Conservation (phyloP, 2,888 invertebrate species). For the Nemurella pictetii region DNA sequence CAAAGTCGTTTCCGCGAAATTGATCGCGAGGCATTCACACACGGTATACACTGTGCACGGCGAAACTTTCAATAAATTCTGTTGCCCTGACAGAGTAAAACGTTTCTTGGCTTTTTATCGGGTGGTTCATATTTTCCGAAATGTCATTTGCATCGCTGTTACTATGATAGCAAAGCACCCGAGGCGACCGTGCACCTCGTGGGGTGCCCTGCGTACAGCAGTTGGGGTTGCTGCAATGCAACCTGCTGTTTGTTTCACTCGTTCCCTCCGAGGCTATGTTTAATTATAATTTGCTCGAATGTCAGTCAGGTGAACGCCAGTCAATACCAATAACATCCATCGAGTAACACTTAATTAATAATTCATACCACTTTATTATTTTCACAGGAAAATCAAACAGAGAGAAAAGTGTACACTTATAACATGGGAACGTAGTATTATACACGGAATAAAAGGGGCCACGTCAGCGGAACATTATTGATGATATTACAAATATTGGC, state of each 20-base stretch:
- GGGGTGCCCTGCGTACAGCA: no score
- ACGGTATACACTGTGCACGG: no score
- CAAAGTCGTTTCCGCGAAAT: no score
- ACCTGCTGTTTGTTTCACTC: background rate
- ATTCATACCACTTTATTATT: background rate
- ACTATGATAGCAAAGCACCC: background rate
- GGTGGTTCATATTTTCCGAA: background rate
- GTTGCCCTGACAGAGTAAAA: background rate
- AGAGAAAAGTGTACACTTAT: background rate
- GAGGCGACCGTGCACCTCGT: no score
- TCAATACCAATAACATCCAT: no score
- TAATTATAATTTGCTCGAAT: background rate
- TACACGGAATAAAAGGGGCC: background rate
- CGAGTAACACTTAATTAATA: background rate
- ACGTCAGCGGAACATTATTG: background rate
- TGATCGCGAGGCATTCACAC: background rate
- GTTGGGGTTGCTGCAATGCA: no score
- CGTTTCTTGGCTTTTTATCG: background rate
- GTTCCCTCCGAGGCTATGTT: background rate
- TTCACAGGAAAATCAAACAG: background rate
- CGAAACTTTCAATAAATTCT: background rate
- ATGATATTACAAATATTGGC: background rate
- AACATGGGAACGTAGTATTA: background rate
- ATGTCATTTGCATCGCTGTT: background rate
- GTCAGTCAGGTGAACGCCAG: background rate